Evolutionary conservation across 53 echinoderm and acorn worm genomes (phyloP).

Genomic region (Stichopus horrens): DNA sequence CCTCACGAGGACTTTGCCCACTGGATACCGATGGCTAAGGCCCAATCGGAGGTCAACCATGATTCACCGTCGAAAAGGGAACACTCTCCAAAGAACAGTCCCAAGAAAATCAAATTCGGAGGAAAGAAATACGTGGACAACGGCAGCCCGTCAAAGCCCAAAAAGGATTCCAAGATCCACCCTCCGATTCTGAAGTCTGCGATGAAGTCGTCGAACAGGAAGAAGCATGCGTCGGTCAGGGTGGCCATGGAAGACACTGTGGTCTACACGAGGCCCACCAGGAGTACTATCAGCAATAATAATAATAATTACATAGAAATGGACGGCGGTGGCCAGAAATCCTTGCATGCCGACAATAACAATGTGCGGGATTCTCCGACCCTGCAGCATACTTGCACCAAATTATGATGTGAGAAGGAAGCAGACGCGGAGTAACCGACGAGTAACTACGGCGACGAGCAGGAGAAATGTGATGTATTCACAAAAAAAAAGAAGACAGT

Average conservation of each 20-base stretch:
- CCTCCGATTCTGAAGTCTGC: slow-evolving; percentile 42
- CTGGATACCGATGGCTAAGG: slow-evolving; percentile 30
- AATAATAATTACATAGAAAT: slow-evolving; percentile 19
- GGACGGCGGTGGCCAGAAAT: not conserved
- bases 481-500: too few species aligned
- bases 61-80: slow-evolving; percentile 30
- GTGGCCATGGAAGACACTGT: slow-evolving; percentile 36
- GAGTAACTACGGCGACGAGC: too few species aligned
- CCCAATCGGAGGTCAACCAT: not conserved
- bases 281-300: slow-evolving; percentile 38
- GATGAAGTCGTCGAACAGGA: slow-evolving; percentile 29
- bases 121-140: slow-evolving; percentile 18
- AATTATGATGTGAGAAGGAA: slow-evolving; percentile 1
- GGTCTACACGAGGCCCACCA: slow-evolving; percentile 22
- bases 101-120: slow-evolving; percentile 19
- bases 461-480: too few species aligned
- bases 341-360: not conserved
- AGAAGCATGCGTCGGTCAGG: slow-evolving; percentile 39
- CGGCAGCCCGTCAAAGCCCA: slow-evolving; percentile 28
- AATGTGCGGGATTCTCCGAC: slow-evolving; percentile 5
- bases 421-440: too few species aligned
- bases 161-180: slow-evolving; percentile 17
- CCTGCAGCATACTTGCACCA: slow-evolving; percentile 20
- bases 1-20: slow-evolving; percentile 33
- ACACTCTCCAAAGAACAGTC: slow-evolving; percentile 38